Base-by-base conservation (phyloP, 2,888 invertebrate genomes). In the Uloborus plumipes region DNA sequence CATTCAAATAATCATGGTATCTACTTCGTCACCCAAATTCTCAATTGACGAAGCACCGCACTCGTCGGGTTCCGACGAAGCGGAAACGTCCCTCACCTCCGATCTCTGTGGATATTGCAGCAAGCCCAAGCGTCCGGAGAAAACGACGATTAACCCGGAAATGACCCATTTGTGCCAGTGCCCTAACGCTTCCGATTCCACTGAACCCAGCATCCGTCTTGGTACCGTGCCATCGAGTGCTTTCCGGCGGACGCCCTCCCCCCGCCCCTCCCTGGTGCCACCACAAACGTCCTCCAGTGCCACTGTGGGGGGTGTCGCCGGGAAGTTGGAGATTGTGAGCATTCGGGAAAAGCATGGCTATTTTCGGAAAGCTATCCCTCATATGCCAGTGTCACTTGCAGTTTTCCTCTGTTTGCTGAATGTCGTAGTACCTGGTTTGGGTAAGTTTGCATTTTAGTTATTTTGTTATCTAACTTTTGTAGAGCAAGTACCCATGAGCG, bases 311-410 rank as follows among this genome's bases (percentile, higher is more conserved):
- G 26, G 31, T 50, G 2, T 18, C 16, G 20, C 58, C 7, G 72
- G 74, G 14, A 69, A 74, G 51, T 14, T 77, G 3, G 84, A 84
- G 31, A 78, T 84, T 9, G 74, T 84, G 15, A 78, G 84, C 70
- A 73, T 84, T 22, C 73, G 84, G 7, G 84, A 84, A 50, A 84
- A 84, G 61, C 86, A 86, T 58, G 85, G 86, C 13, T 73, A 82
- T 53, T 86, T 86, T 70, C 88, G 90, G 84, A 88, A 88, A 71
- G 89, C 90, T n/a, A 90, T 90, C 64, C 91, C 91, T 0, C 87
- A 88, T 59, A 89, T 91, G 89, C 90, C 90, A 0, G 85, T 90
- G 18, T 87, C 88, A 2, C 70, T 90, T 22, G 90, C 91, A 13
- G 87, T 87, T 4, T 66, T 88, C n/a, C 87, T 88, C 66, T 87